These are phyloP conservation scores for Podarcis siculus DNA, from an alignment of 2,797 vertebrate genomes.

Conservation along the genomic window DNA sequence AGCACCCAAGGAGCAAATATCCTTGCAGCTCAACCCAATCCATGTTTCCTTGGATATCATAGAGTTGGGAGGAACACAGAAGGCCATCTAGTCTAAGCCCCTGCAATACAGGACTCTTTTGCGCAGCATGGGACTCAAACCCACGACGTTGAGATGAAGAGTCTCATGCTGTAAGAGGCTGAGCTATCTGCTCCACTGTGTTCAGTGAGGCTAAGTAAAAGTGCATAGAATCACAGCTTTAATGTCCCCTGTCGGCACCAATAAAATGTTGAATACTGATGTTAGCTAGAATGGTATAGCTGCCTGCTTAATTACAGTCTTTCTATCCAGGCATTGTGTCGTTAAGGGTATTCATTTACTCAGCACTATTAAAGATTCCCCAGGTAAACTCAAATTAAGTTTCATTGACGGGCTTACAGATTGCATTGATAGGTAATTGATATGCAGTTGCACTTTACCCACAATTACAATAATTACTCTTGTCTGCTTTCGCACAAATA, in stretches of 20 bases:
- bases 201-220: neutral
- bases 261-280: neutral
- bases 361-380: no score
- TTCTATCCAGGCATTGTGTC: neutral
- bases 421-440: neutral
- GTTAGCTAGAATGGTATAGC: neutral
- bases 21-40: neutral
- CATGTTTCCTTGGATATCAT: neutral
- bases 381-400: neutral
- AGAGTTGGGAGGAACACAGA: no score
- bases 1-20: neutral
- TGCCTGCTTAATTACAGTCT: neutral
- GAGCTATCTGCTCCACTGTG: neutral
- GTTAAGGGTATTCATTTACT: neutral
- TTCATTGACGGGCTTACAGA: neutral
- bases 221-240: neutral
- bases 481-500: neutral
- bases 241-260: no score
- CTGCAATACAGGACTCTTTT: no score
- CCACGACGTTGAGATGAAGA: no score
- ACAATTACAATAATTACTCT: neutral
- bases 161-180: no score
- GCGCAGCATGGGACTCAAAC: no score
- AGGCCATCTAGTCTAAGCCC: no score
- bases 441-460: neutral